Evolutionary conservation across 92 coral and sea anemone species (phyloP).

Genomic region (Porites rus): DNA sequence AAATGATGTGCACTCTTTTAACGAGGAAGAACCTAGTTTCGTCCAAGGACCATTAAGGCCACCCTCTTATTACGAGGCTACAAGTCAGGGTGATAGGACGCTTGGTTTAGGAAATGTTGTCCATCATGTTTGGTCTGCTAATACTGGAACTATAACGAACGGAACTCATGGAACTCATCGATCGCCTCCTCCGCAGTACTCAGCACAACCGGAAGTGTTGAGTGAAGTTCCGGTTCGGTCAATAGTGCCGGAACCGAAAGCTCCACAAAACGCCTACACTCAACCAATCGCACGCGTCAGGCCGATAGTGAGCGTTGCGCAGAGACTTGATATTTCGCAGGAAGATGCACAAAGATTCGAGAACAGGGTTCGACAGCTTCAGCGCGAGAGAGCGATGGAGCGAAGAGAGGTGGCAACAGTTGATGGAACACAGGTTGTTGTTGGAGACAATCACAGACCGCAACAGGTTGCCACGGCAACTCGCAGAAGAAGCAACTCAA

Average conservation of each 20-base stretch:
- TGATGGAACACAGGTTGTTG: conserved; percentile 30
- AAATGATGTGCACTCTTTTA: conserved; percentile 79
- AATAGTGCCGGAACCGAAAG: conserved; percentile 56
- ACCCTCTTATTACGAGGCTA: conserved; percentile 87
- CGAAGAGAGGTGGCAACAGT: conserved; percentile 34
- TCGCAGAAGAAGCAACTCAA: conserved; percentile 27
- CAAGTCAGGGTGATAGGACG: conserved; percentile 60
- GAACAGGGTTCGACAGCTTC: conserved; percentile 73
- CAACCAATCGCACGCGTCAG: conserved; percentile 72
- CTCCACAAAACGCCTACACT: conserved; percentile 34
- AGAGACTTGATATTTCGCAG: conserved; percentile 52
- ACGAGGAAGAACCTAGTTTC: conserved; percentile 87
- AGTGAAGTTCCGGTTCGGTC: conserved; percentile 15
- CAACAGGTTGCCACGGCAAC: background rate
- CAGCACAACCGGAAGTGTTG: conserved; percentile 63
- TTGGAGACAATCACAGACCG: conserved; percentile 30
- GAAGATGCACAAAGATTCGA: conserved; percentile 77
- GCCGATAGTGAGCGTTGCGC: conserved; percentile 45
- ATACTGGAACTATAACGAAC: conserved; percentile 40
- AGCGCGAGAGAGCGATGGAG: conserved; percentile 67
- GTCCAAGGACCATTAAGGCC: conserved; percentile 72
- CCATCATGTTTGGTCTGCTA: conserved; percentile 64
- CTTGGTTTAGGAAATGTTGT: conserved; percentile 57
- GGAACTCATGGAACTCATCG: conserved; percentile 51
- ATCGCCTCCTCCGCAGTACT: conserved; percentile 69